These are phyloP conservation scores for Odontesthes bonariensis DNA, from an alignment of 2,113 vertebrate species.

Conservation along the genomic window DNA sequence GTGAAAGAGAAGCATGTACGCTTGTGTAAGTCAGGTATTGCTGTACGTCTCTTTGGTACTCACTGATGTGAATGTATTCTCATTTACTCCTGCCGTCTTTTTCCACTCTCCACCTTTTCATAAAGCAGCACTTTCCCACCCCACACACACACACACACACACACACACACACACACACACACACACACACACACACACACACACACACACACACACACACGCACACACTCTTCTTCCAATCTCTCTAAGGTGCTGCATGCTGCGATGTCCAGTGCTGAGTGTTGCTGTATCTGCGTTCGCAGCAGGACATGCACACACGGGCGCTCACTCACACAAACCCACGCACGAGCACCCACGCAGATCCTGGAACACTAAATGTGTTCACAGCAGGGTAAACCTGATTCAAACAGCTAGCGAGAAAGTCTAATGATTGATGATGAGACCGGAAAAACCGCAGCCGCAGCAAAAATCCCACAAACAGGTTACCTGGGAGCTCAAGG, in stretches of 20 bases:
- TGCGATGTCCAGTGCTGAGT: conserved; percentile 73
- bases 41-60: conserved; percentile 49
- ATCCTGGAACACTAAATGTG: conserved; percentile 71
- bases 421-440: conserved; percentile 82
- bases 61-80: conserved; percentile 50
- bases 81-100: conserved; percentile 41
- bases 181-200: conserved; percentile 18
- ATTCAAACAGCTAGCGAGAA: conserved; percentile 74
- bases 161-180: no score
- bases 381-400: conserved; percentile 76
- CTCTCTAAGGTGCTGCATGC: conserved; percentile 64
- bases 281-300: conserved; percentile 71
- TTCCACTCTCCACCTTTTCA: conserved; percentile 42
- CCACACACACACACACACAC: conserved; percentile 1
- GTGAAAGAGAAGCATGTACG: neutral
- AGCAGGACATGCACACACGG: conserved; percentile 49
- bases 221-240: conserved; percentile 26
- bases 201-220: conserved; percentile 31
- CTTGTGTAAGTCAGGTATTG: conserved; percentile 51
- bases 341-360: conserved; percentile 37
- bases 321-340: conserved; percentile 44
- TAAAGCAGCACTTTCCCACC: conserved; percentile 43
- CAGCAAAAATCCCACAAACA: conserved; percentile 78
- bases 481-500: conserved; percentile 75
- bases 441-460: conserved; percentile 72